Base-by-base conservation (phyloP, 1,140 invertebrate species). In the Sminthurinus signatus region DNA sequence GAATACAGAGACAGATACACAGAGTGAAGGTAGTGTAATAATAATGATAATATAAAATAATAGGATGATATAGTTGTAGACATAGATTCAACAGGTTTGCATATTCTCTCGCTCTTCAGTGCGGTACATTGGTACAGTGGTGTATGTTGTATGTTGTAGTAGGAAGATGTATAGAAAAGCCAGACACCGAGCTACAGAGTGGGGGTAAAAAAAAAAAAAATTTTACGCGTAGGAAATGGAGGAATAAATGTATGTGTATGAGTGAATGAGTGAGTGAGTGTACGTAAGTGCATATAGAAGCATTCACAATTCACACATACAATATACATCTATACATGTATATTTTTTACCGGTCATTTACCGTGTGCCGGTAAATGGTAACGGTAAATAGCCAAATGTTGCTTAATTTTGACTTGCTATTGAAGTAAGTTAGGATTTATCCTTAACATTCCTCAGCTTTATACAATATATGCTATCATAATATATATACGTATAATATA, bases 301-400 rank as follows among this genome's bases (percentile, higher is more conserved):
- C 5, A 46, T 46, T n/a, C 5, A 19, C 5, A 46, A 5, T 46
- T n/a, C n/a, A 46, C 15, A 46, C 5, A n/a, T 46, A 46, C 21
- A 21, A 17, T 4, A n/a, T 39, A 17, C 17, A 10, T 8, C 8
- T 39, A 17, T 39, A 17, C 17, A 39, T 39, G 8, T 48, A 48
- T 8, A 12, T 10, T 19, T 52, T 52, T 52, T 52, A 52, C 50
- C 50, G 50, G 50, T 52, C 50, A 52, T 52, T 52, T 52, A 52
- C 50, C 50, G 5, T 36, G n/a, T n/a, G n/a, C n/a, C n/a, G n/a
- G n/a, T n/a, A n/a, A n/a, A n/a, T n/a, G 46, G 46, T 48, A 48
- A 48, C 46, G 46, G 46, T 48, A 48, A 48, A 15, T 8, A 14
- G 10, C 21, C 46, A 48, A 48, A 48, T 48, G 21, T 48, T 48